Percentiles rank a stretch among this genome's conserved stretches.
Conservation (phyloP, 1,140 invertebrate genomes). For the Brachionus angularis region DNA sequence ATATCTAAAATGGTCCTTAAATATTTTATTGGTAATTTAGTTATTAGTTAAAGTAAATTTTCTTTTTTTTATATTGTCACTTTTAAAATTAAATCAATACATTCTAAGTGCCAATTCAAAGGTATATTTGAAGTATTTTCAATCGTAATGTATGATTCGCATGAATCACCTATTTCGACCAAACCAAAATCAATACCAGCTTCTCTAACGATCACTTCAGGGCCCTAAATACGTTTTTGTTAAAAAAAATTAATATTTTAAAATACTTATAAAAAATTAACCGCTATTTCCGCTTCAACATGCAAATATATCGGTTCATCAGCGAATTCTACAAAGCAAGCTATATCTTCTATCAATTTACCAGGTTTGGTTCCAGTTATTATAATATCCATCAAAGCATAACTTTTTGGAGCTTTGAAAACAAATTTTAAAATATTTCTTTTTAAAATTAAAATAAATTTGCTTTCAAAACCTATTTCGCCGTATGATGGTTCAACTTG, state of each 20-base stretch:
- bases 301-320: slow-evolving; percentile 53
- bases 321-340: slow-evolving; percentile 54
- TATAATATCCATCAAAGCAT: slow-evolving; percentile 51
- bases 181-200: slow-evolving; percentile 54
- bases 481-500: slow-evolving; percentile 57
- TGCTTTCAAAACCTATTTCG: slow-evolving; percentile 52
- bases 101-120: slow-evolving; percentile 8
- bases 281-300: slow-evolving; percentile 55
- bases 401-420: slow-evolving; percentile 45
- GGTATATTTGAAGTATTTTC: slow-evolving; percentile 49
- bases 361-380: slow-evolving; percentile 53
- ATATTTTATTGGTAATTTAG: not conserved
- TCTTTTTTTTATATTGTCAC: not conserved
- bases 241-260: not conserved
- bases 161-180: slow-evolving; percentile 49
- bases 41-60: slow-evolving; percentile 5
- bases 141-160: slow-evolving; percentile 47
- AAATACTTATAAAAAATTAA: too few species aligned
- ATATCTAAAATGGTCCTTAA: slow-evolving; percentile 22
- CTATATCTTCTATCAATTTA: slow-evolving; percentile 50
- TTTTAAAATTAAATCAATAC: slow-evolving; percentile 45
- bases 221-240: slow-evolving; percentile 48
- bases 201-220: slow-evolving; percentile 51
- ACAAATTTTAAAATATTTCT: slow-evolving; percentile 50
- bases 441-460: not conserved